phyloP scores from a whole-genome alignment of 1,140 invertebrate genomes.

The Leptinotarsa texana region DNA sequence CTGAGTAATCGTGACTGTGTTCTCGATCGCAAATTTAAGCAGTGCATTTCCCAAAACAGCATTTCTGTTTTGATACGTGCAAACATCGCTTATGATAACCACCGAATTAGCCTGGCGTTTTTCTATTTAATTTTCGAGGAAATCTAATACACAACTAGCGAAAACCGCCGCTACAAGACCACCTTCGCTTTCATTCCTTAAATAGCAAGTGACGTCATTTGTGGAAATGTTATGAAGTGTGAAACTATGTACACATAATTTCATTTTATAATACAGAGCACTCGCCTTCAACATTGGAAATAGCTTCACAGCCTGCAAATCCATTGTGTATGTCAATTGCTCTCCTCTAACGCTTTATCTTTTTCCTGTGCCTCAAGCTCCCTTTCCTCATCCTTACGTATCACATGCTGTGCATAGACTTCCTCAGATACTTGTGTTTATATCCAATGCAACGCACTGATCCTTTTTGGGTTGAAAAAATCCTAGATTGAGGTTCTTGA shows the following conservation, averaged over 20 bases:
- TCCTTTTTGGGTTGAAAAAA: slow-evolving; percentile 44
- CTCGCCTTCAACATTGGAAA: slow-evolving; percentile 51
- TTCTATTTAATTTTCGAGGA: slow-evolving; percentile 12
- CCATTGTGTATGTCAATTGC: slow-evolving; percentile 42
- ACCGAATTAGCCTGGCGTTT: neutral
- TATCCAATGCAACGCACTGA: slow-evolving; percentile 40
- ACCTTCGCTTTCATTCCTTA: slow-evolving; percentile 36
- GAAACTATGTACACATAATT: slow-evolving; percentile 55
- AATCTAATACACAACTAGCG: slow-evolving; percentile 37
- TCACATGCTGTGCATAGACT: slow-evolving; percentile 38
- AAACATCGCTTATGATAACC: slow-evolving; percentile 25
- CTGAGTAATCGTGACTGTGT: slow-evolving; percentile 51
- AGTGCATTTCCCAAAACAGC: slow-evolving; percentile 50
- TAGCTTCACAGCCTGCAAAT: slow-evolving; percentile 54
- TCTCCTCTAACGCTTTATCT: slow-evolving; percentile 33
- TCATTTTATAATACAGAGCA: slow-evolving; percentile 55
- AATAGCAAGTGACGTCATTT: slow-evolving; percentile 31
- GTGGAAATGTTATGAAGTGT: slow-evolving; percentile 30
- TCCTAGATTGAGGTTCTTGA: slow-evolving; percentile 36
- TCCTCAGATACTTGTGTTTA: slow-evolving; percentile 36
- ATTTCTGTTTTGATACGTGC: slow-evolving; percentile 51
- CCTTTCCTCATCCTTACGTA: slow-evolving; percentile 32
- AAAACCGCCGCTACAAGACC: slow-evolving; percentile 53
- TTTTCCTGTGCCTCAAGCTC: slow-evolving; percentile 38
- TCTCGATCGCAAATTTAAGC: slow-evolving; percentile 40